Base-by-base conservation (phyloP, 1,140 invertebrate species). In the Heterodera carotae region DNA sequence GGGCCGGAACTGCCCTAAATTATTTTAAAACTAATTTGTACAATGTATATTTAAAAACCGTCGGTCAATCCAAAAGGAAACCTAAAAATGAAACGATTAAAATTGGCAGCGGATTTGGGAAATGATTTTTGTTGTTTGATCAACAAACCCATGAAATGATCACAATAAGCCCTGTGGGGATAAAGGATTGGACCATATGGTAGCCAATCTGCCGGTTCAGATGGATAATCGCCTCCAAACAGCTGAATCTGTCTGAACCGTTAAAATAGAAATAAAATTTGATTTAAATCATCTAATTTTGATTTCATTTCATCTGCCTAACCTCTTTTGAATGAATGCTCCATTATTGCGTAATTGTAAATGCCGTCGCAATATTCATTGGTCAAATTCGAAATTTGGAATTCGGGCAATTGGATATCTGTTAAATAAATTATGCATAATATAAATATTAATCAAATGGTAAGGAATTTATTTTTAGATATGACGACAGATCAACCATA, bases 131-230 rank as follows among this genome's bases (percentile, higher is more conserved):
- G 29, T 53, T 69, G 15, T 29, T 69, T 48, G 29, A 2, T 31
- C 5, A 64, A 33, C 53, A 10, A 18, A 94, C 93, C 93, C 93
- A 94, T 0, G 92, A 93, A 0, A 94, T 88, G 90, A 93, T 92
- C 8, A 94, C 93, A 10, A 95, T 93, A 6, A 95, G 88, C 39
- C 77, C 92, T 2, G 93, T 94, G 0, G 93, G 93, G 1, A 93
- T 92, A 88, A 93, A 95, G 0, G 93, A 93, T 86, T 94, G 93
- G 75, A 94, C 93, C 8, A 95, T 85, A 86, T 94, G 93, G 86
- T 94, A 93, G 10, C 93, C 93, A 34, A 94, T 93, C 87, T 93
- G 92, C n/a, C 93, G 90, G 84, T 93, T 92, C 81, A 95, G 93
- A 91, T 82, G 91, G 84, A 94, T 93, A 85, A 92, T 92, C 0